Percentiles rank a stretch among this genome's conserved stretches.
Conservation (phyloP, 2,113 vertebrate species). For the Sturnira hondurensis region DNA sequence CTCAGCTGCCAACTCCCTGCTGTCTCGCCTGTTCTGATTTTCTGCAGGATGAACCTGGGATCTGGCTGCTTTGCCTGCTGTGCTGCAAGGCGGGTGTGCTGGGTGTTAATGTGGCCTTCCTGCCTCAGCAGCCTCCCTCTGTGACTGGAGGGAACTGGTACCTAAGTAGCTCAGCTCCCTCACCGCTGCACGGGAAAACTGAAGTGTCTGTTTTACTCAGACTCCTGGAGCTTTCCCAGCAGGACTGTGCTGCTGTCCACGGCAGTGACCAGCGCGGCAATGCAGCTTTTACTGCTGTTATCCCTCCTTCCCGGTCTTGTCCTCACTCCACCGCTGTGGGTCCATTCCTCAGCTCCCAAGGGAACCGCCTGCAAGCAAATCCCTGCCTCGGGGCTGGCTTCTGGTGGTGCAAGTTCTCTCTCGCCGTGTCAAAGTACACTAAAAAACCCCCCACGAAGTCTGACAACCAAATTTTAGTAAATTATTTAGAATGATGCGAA, state of each 20-base stretch:
- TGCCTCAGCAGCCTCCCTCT: not conserved
- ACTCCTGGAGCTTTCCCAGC: not conserved
- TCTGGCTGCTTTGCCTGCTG: not conserved
- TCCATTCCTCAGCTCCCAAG: not conserved
- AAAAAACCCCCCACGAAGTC: not conserved
- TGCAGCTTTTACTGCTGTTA: not conserved
- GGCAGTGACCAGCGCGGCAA: not conserved
- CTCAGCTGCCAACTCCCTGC: not conserved
- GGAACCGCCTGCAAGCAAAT: not conserved
- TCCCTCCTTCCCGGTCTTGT: not conserved
- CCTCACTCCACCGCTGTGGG: too few relatives aligned
- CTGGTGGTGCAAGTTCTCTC: not conserved
- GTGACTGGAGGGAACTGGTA: not conserved
- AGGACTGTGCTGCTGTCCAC: accelerated
- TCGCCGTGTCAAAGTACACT: not conserved
- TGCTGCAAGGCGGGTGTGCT: not conserved
- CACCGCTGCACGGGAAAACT: accelerated
- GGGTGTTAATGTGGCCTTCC: not conserved
- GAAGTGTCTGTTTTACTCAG: not conserved
- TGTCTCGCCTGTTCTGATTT: too few relatives aligned
- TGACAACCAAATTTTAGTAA: not conserved
- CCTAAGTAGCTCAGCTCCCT: not conserved
- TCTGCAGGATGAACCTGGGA: not conserved
- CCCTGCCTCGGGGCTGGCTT: not conserved
- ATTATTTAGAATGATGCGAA: not conserved